Base-by-base conservation (phyloP, 1,140 invertebrate genomes). In the Mercenaria mercenaria region DNA sequence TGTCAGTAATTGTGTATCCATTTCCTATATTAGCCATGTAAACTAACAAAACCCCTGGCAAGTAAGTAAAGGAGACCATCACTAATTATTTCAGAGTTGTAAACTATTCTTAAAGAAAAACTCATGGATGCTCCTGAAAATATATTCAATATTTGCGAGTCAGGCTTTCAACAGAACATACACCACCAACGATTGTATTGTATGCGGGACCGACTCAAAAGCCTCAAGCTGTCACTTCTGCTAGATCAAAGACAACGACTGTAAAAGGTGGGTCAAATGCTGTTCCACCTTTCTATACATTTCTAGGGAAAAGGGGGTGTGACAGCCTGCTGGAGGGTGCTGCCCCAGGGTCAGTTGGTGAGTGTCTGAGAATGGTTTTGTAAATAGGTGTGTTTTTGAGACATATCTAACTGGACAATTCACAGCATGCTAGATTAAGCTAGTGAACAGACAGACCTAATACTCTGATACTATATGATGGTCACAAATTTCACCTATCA, bases 381-480 rank as follows among this genome's bases (percentile, higher is more conserved):
- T 26, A 1, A 89, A 88, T 37, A 32, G 43, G 15, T 11, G 59
- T 0, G 10, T 88, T 3, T 88, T 84, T 56, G 32, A 83, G 39
- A 50, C 74, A 10, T 79, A 91, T 23, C 1, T 83, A n/a, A 88
- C 23, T 10, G 39, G 83, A 52, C 64, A 81, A 26, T 76, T 88
- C 20, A 11, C 34, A 88, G 39, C 37, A 90, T 23, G 20, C n/a
- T 23, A 20, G 20, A 56, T 23, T 56, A 4, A 47, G 43, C 18
- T 10, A 37, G n/a, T 4, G 0, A 39, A 18, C 20, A 72, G 26
- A 23, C n/a, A 32, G 39, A 39, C 34, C 52, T 4, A 23, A 8
- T 20, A 93, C 95, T 26, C 92, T 96, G 18, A 88, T 96, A 29
- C 74, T 96, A 23, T 90, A 95, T 47, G 96, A 96, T 87, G 96